Percentiles rank a stretch among this genome's conserved stretches.
These are phyloP conservation scores for Ptychadena robeensis DNA, from an alignment of 2,797 vertebrate genomes.

Conservation along the genomic window DNA sequence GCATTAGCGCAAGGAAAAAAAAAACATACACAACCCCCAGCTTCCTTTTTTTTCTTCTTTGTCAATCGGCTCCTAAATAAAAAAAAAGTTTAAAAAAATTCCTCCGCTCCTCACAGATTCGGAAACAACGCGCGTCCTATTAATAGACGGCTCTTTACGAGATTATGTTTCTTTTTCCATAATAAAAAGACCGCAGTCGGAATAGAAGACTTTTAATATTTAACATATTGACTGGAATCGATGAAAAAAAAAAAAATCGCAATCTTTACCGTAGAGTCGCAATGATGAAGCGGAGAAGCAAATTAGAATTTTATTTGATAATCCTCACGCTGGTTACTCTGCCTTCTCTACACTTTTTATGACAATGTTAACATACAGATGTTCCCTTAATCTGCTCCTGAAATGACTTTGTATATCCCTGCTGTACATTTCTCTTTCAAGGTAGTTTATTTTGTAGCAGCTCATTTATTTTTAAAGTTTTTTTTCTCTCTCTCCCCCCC, in stretches of 20 bases:
- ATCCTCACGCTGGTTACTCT: conserved; percentile 71
- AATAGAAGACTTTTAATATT: conserved; percentile 43
- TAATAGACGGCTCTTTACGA: not conserved
- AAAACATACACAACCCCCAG: no score
- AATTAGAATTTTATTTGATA: conserved; percentile 76
- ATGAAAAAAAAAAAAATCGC: conserved; percentile 52
- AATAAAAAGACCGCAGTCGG: conserved; percentile 15
- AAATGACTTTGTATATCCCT: conserved; percentile 77
- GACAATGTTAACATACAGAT: conserved; percentile 78
- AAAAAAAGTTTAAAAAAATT: no score
- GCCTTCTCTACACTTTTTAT: conserved; percentile 73
- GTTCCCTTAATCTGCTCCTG: conserved; percentile 77
- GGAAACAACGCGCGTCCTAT: not conserved
- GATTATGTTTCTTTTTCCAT: not conserved
- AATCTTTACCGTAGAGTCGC: conserved; percentile 63
- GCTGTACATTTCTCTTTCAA: conserved; percentile 73
- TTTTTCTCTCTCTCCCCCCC: no score
- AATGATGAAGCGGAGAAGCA: conserved; percentile 41
- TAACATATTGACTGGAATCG: conserved; percentile 48
- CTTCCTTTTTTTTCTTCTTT: no score
- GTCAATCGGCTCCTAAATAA: no score
- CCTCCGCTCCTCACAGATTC: no score
- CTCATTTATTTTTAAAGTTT: conserved; percentile 79
- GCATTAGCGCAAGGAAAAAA: no score
- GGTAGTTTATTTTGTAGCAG: conserved; percentile 76